Evolutionary conservation across 1,140 invertebrate species (phyloP).

Genomic region (Drosophila yakuba): DNA sequence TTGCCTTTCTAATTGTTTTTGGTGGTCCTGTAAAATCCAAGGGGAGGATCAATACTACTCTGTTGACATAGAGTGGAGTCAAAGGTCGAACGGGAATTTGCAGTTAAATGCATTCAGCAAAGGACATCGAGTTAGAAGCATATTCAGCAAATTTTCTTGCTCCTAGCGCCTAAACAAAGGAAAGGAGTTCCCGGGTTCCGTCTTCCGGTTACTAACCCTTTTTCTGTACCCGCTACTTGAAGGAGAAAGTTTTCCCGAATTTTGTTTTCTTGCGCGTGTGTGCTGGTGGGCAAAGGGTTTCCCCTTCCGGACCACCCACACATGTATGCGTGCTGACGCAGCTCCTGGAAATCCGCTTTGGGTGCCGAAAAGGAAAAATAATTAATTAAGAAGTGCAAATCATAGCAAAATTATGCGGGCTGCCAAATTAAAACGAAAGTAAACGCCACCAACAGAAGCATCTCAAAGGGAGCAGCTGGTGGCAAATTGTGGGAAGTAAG

Average conservation of each 20-base stretch:
- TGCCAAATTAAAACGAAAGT: conserved; percentile 75
- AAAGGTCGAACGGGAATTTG: conserved; percentile 32
- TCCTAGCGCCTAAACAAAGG: conserved; percentile 29
- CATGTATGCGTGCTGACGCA: conserved; percentile 53
- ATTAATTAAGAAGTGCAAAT: conserved; percentile 82
- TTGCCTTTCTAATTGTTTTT: neutral
- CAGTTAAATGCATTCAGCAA: conserved; percentile 28
- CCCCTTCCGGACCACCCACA: conserved; percentile 6
- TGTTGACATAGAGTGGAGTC: too few relatives aligned
- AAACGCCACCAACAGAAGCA: conserved; percentile 65
- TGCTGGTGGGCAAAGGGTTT: conserved; percentile 37
- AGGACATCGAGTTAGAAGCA: conserved; percentile 23
- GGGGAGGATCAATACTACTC: too few relatives aligned
- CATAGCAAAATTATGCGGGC: conserved; percentile 80
- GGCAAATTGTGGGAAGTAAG: conserved; percentile 32
- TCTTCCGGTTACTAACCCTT: conserved; percentile 46
- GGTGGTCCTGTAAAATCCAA: neutral
- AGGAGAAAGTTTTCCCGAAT: conserved; percentile 50
- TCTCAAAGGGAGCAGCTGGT: conserved; percentile 19
- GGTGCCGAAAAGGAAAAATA: conserved; percentile 71
- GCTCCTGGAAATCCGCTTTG: conserved; percentile 62
- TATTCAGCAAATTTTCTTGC: conserved; percentile 21
- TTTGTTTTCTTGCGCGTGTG: conserved; percentile 40
- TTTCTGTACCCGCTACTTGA: conserved; percentile 16
- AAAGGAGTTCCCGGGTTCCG: conserved; percentile 23